Evolutionary conservation across 1,140 invertebrate genomes (phyloP), one percentile per base, ranked within the genome.

Genomic region (Muscidifurax raptorellus): DNA sequence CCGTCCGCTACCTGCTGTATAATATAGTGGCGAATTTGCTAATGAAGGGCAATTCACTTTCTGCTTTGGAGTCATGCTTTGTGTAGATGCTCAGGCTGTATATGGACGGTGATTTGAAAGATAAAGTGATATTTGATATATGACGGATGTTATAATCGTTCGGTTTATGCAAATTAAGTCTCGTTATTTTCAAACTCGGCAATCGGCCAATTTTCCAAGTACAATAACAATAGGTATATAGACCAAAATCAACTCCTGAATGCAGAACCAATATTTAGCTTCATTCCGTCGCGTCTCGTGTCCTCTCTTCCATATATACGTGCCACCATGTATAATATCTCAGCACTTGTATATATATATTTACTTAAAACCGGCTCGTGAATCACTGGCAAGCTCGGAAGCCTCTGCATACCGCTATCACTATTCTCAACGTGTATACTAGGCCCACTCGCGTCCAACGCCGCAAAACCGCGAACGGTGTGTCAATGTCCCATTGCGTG

Each of bases 401-500:
- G 28, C 71, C 18, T 72, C 71, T 32, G 18, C 71, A 72, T 36
- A 72, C 71, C 32, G 30, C 71, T 72, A 72, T 32, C 32, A 3
- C 30, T 72, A 40, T 32, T 72, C 30, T 32, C 71, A 9, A 72
- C 18, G 13, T 72, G 18, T 59, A 7, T n/a, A 59, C 47, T 52
- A 47, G 44, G 44, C 44, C 44, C 52, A 59, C 52, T 59, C 71
- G 9, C 71, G 32, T 72, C 30, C 71, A 72, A 72, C 30, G 22
- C 27, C 71, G 22, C 71, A 18, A 32, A 72, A 72, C 71, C 71
- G 30, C 71, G 71, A 72, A 36, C 28, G 32, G 30, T 69, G 71
- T 72, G 71, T 72, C 71, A 72, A 72, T 28, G 71, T 72, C 32
- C 71, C 30, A 72, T 72, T 72, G 71, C 71, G 71, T n/a, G 71